Base-by-base conservation (phyloP, 2,888 invertebrate genomes). In the Limnephilus rhombicus region DNA sequence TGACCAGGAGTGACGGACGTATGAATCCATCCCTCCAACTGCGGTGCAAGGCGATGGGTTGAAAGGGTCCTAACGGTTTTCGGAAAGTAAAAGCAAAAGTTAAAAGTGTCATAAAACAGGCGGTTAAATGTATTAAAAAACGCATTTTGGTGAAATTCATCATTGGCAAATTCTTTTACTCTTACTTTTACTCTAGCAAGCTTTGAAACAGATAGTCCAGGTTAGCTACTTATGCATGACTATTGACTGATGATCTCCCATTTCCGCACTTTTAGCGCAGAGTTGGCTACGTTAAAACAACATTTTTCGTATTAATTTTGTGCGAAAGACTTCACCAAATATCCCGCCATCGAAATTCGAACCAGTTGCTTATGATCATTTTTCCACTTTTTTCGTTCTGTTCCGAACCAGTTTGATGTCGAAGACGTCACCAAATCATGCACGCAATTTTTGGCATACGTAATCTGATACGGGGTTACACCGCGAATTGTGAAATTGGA, bases 321-420 rank as follows among this genome's bases (percentile, higher is more conserved):
- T 34, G 18, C 31, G 82, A 34, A 82, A 82, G 34, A 82, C 34
- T 15, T 34, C 34, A 15, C 34, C 34, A 80, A 29, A 29, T 12
- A 49, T 12, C 3, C 68, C 5, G 9, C 24, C 24, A 68, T 68
- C 9, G 68, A 68, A 24, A 24, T 37, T 68, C 29, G 41, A 13
- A 83, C 80, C 90, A 29, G n/a, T 82, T 91, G 82, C 80, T 37
- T 86, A 45, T 89, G 37, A 80, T 93, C 91, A 91, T 93, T 41
- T 80, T 92, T 93, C 92, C 92, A 89, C 49, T 80, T 34, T 37
- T 80, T n/a, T 41, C 41, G 80, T 80, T 89, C 41, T 80, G 88
- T 49, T 31, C 4, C 31, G 85, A 18, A 31, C 31, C 82, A 85
- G 24, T 85, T 34, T 85, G 37, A 37, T 85, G 41, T 24, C n/a